phyloP scores from a whole-genome alignment of 2,797 vertebrate species.

The Cygnus olor region DNA sequence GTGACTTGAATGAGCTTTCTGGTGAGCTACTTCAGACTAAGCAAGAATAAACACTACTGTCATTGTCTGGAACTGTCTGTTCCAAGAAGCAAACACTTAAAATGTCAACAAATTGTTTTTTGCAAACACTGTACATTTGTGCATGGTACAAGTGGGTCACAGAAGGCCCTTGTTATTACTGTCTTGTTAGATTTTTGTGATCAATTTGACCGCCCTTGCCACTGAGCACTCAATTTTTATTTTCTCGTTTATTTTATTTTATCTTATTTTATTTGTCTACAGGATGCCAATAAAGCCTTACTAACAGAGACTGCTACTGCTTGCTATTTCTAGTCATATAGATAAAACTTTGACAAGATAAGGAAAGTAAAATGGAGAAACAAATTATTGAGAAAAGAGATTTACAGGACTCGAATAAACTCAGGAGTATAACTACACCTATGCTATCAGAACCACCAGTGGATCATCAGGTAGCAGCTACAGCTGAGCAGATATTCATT shows the following conservation, averaged over 20 bases:
- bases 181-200: background rate
- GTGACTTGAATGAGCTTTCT: background rate
- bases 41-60: background rate
- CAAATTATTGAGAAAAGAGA: background rate
- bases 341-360: background rate
- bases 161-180: background rate
- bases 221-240: background rate
- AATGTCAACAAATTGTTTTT: background rate
- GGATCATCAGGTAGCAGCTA: background rate
- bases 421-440: background rate
- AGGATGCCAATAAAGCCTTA: background rate
- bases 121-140: background rate
- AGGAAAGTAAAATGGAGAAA: background rate
- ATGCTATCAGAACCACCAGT: background rate
- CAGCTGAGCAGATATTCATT: background rate
- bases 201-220: background rate
- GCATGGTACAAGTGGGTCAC: background rate
- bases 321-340: background rate
- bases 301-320: background rate
- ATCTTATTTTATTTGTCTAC: background rate
- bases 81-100: background rate
- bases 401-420: background rate
- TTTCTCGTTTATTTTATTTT: background rate
- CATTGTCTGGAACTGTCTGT: background rate
- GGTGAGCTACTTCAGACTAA: background rate